phyloP scores from a whole-genome alignment of 2,888 invertebrate genomes.

The Synanthedon andrenaeformis region DNA sequence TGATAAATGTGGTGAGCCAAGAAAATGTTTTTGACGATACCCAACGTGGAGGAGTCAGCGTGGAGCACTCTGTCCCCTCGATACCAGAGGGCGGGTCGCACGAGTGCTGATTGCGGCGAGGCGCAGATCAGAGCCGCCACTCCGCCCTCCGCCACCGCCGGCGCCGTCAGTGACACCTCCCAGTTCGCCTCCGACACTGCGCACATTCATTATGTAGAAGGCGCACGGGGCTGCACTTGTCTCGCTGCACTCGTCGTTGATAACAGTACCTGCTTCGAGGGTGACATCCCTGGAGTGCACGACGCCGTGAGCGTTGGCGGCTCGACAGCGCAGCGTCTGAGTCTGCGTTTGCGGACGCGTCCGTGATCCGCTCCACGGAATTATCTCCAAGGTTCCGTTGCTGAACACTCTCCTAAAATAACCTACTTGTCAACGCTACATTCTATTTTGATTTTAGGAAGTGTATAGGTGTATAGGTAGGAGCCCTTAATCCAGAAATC shows the following conservation, averaged over 20 bases:
- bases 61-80: conserved; percentile 28
- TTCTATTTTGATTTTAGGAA: background rate
- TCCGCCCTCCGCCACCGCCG: conserved; percentile 27
- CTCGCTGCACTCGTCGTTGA: background rate
- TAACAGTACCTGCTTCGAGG: conserved; percentile 75
- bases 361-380: conserved; percentile 14
- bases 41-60: conserved; percentile 27
- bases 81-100: conserved; percentile 34
- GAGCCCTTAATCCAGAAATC: too few relatives aligned
- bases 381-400: conserved; percentile 45
- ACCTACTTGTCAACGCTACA: background rate
- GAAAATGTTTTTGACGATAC: too few relatives aligned
- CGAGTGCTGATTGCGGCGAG: conserved; percentile 9
- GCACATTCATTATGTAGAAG: background rate
- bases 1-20: too few relatives aligned
- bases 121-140: conserved; percentile 37
- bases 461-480: background rate
- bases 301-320: conserved; percentile 79
- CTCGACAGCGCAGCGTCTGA: conserved; percentile 73
- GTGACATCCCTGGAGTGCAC: conserved; percentile 81
- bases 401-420: conserved; percentile 16
- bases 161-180: conserved; percentile 24
- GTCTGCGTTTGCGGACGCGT: conserved; percentile 8
- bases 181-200: conserved; percentile 30
- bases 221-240: too few relatives aligned